Conservation (phyloP, 2,113 vertebrate species). For the Pogonocichla stellata region DNA sequence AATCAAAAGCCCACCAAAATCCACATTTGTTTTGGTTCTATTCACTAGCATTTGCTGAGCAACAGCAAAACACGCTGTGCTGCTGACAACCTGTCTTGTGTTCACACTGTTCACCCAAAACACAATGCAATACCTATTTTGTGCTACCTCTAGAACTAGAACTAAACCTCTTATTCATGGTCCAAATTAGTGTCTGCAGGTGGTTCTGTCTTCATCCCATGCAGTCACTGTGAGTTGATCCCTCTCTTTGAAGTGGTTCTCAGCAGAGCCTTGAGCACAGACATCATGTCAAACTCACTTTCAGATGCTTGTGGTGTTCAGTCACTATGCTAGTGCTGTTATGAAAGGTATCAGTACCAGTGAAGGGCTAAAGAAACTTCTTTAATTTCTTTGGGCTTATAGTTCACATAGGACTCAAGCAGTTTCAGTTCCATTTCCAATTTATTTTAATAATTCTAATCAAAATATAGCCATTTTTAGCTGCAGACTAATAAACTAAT, state of each 20-base stretch:
- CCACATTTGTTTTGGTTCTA: neutral
- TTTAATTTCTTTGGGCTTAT: neutral
- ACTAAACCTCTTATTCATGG: neutral
- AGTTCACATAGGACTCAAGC: neutral
- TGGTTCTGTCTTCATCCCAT: accelerated
- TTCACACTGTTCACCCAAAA: neutral
- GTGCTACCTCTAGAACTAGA: neutral
- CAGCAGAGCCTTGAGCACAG: neutral
- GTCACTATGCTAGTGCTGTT: neutral
- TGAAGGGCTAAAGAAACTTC: neutral
- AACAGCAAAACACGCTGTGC: neutral
- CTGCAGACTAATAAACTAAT: neutral
- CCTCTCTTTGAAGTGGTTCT: neutral
- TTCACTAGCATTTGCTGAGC: neutral
- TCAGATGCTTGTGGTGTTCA: neutral
- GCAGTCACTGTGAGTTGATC: neutral
- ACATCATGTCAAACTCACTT: accelerated
- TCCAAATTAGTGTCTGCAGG: neutral
- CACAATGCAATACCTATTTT: neutral
- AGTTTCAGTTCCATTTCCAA: neutral
- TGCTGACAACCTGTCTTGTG: neutral
- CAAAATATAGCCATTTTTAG: neutral
- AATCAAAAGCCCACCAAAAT: neutral
- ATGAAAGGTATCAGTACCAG: neutral
- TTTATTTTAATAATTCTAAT: neutral